Conservation (phyloP, 2,797 vertebrate genomes). For the Tiaroga cobitis region DNA sequence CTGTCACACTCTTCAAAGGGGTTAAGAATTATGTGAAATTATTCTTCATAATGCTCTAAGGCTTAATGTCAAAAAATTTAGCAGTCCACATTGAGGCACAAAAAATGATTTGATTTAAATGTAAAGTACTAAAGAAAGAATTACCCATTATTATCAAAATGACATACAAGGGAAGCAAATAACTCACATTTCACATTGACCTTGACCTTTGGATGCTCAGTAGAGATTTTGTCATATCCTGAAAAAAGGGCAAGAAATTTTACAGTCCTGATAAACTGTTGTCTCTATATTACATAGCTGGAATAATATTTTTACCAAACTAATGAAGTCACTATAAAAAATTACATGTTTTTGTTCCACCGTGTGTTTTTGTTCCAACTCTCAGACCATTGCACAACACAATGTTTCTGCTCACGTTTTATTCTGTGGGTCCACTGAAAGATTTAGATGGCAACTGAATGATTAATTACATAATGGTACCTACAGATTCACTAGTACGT, state of each 20-base stretch:
- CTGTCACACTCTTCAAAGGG: conserved; percentile 16
- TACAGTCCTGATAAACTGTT: not conserved
- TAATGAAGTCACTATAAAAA: not conserved
- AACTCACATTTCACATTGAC: conserved; percentile 3
- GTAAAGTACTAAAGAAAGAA: not conserved
- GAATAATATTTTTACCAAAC: not conserved
- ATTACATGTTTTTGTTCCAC: not conserved
- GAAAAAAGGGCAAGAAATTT: not conserved
- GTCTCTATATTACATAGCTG: not conserved
- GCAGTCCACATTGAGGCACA: not conserved
- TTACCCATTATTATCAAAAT: not conserved
- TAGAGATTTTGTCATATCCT: conserved; percentile 10
- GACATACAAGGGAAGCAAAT: not conserved
- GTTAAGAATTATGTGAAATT: not conserved
- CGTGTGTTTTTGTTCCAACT: not conserved
- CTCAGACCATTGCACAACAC: not conserved
- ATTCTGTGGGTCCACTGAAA: not conserved
- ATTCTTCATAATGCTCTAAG: not conserved
- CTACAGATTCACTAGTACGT: not conserved
- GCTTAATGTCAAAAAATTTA: not conserved
- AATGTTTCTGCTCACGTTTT: not conserved
- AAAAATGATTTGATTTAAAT: not conserved
- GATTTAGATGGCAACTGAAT: not conserved
- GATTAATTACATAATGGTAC: not conserved
- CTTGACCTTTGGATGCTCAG: not conserved